Percentiles rank a stretch among this genome's conserved stretches.
These are phyloP conservation scores for Lemur catta DNA, from an alignment of 2,797 vertebrate genomes.

Conservation along the genomic window DNA sequence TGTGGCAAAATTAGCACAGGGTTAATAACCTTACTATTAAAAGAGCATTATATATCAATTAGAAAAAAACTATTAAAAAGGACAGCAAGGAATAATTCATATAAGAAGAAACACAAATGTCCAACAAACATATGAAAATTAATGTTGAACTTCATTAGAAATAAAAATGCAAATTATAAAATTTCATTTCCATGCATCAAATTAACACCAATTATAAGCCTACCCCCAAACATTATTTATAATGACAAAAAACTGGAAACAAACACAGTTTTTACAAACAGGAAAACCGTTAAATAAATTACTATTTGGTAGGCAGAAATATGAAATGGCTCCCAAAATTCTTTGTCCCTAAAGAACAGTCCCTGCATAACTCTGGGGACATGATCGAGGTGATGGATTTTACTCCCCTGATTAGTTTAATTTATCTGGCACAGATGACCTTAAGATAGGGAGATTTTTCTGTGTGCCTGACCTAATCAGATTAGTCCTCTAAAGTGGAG, in stretches of 20 bases:
- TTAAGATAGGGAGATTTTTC: not conserved
- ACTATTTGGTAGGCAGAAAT: not conserved
- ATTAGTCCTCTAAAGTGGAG: not conserved
- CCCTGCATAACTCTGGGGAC: not conserved
- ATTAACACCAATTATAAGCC: not conserved
- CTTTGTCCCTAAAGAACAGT: not conserved
- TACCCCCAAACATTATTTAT: not conserved
- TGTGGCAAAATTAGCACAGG: not conserved
- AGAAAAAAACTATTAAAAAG: not conserved
- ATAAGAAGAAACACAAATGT: not conserved
- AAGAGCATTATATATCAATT: not conserved
- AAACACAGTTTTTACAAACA: not conserved
- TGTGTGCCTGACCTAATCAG: not conserved
- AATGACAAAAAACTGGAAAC: not conserved
- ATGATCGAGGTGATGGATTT: not conserved
- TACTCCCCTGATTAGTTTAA: not conserved
- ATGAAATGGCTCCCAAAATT: not conserved
- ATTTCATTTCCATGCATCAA: not conserved
- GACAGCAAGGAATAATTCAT: not conserved
- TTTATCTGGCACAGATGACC: not conserved
- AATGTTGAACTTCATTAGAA: not conserved
- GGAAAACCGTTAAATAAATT: not conserved
- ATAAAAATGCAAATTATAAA: not conserved
- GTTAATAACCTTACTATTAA: not conserved
- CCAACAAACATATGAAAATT: not conserved